phyloP scores from a whole-genome alignment of 2,113 vertebrate species.

The Albula goreensis region DNA sequence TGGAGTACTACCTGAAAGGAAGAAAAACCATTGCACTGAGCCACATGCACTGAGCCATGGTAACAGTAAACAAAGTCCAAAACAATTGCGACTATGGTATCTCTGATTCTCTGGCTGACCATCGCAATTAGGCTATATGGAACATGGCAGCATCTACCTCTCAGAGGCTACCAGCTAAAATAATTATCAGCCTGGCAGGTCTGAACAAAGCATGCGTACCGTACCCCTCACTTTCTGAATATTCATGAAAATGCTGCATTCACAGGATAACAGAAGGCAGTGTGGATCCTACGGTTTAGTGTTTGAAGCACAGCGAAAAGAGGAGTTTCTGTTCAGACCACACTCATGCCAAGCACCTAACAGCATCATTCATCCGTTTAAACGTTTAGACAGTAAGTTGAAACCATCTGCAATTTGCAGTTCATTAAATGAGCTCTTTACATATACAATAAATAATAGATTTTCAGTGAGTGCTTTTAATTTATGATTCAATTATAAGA shows the following conservation, averaged over 20 bases:
- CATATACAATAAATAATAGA: neutral
- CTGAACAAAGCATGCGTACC: too few species aligned
- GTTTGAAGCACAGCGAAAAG: too few species aligned
- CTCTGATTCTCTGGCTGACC: neutral
- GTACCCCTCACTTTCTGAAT: neutral
- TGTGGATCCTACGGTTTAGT: too few species aligned
- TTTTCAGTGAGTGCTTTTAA: neutral
- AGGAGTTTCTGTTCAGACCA: neutral
- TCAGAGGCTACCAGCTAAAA: neutral
- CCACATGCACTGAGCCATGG: neutral
- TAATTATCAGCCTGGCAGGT: neutral
- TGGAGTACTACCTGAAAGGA: too few species aligned
- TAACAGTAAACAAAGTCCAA: slow-evolving; percentile 2
- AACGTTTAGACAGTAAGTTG: neutral
- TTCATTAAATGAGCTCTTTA: neutral
- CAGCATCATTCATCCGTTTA: neutral
- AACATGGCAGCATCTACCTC: neutral
- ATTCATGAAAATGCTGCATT: neutral
- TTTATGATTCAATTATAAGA: neutral
- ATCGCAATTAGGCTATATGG: neutral
- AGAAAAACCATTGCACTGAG: too few species aligned
- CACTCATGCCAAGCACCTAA: neutral
- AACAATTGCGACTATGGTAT: neutral
- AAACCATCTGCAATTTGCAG: neutral
- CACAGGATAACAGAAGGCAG: too few species aligned